Evolutionary conservation across 2,888 invertebrate species (phyloP).

Genomic region (Salticus scenicus): DNA sequence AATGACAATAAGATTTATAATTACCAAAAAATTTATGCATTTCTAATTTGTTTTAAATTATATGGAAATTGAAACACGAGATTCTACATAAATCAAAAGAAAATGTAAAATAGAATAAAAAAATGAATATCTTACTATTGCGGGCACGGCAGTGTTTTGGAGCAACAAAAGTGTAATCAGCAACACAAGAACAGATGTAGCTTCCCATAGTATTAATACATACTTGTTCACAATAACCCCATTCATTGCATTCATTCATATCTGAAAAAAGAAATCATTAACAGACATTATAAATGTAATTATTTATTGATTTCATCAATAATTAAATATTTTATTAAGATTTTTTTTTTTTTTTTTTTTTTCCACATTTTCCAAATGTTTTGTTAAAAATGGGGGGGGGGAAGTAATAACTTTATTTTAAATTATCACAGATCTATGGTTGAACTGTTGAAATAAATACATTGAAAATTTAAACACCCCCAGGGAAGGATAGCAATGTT

Average conservation of each 20-base stretch:
- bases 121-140: constrained; percentile 74
- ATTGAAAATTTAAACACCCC: too few species aligned
- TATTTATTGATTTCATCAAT: neutral
- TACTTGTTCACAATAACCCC: constrained; percentile 88
- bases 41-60: neutral
- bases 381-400: too few species aligned
- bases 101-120: too few species aligned
- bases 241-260: constrained; percentile 84
- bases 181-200: constrained; percentile 88
- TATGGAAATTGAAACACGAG: neutral
- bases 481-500: too few species aligned
- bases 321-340: too few species aligned
- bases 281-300: neutral
- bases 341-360: too few species aligned
- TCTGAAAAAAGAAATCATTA: constrained; percentile 79
- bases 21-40: neutral
- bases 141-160: constrained; percentile 77
- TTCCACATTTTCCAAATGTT: too few species aligned
- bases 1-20: too few species aligned
- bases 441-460: too few species aligned
- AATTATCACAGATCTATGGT: too few species aligned
- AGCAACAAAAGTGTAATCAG: constrained; percentile 82
- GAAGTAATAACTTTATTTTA: too few species aligned
- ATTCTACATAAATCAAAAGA: too few species aligned
- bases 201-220: constrained; percentile 90